Evolutionary conservation across 2,797 vertebrate genomes (phyloP), one percentile per base, ranked within the genome.

Genomic region (Neosilurus hyrtlii): DNA sequence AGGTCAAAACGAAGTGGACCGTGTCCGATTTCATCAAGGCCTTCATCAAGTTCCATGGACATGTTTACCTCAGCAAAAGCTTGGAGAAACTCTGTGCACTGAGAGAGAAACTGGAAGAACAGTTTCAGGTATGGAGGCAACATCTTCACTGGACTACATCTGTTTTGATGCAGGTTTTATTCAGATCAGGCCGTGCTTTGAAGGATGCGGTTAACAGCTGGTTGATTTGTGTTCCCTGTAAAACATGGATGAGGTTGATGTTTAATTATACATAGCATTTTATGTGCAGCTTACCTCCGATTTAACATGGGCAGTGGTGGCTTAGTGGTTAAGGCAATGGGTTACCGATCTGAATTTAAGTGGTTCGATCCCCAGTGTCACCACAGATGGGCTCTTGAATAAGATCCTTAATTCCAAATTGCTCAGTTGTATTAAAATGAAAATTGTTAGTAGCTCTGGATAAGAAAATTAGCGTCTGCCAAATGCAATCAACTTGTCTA

Each of bases 1-100:
- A 99, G 92, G 92, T 97, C 92, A 98, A 97, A 92, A 95, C 95
- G 89, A 98, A 96, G 90, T 98, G 97, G 97, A 95, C 94, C 1
- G 95, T 99, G 89, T 96, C 97, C 4, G 98, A 99, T 91, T 99
- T 99, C 93, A 96, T 99, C 92, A 97, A 96, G 91, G 95, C 97
- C 30, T 99, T 99, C 92, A 98, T 99, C 93, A 98, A 98, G 92
- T 99, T 99, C 86, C 98, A 99, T 5, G 97, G 97, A 30, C 97
- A 99, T 68, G 96, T 99, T 81, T 99, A 98, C 91, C 93, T 99
- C 92, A 96, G 96, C 87, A 97, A 97, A 93, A 97, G 96, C 88
- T 92, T 97, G 93, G 98, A 99, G 85, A 97, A 97, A 67, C 93
- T 99, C 91, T 95, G 94, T 85, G 90, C 89, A 70, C 95, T 99